Evolutionary conservation across 2,797 vertebrate genomes (phyloP).

Genomic region (Erpetoichthys calabaricus): DNA sequence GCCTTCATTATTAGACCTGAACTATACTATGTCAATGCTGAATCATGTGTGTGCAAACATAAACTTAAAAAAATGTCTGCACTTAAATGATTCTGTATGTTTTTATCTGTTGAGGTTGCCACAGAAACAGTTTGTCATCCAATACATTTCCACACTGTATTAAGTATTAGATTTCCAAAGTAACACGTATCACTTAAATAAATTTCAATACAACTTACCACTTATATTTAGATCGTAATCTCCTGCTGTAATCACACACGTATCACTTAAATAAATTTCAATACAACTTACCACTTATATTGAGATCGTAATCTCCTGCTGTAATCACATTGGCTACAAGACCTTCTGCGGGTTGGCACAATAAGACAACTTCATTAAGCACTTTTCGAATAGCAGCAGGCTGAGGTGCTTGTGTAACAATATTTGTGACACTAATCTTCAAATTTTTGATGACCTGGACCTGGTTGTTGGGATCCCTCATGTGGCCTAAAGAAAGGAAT

Average conservation of each 20-base stretch:
- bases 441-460: conserved; percentile 86
- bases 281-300: conserved; percentile 71
- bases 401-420: conserved; percentile 60
- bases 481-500: conserved; percentile 58
- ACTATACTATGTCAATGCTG: no score
- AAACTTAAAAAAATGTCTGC: no score
- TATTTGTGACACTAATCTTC: conserved; percentile 78
- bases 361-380: conserved; percentile 73
- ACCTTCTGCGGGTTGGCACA: conserved; percentile 80
- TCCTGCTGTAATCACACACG: conserved; percentile 75
- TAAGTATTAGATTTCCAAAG: no score
- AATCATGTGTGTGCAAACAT: no score
- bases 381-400: conserved; percentile 47
- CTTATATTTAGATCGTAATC: conserved; percentile 91
- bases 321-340: conserved; percentile 68
- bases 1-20: no score
- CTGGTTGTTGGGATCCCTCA: conserved; percentile 93
- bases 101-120: no score
- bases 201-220: conserved; percentile 72
- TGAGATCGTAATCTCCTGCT: conserved; percentile 87
- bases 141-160: no score
- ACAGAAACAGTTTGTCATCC: no score
- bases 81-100: no score
- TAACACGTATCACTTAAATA: no score
- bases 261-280: no score